Conservation (phyloP, 2,797 vertebrate species). For the Fistularia commersonii region DNA sequence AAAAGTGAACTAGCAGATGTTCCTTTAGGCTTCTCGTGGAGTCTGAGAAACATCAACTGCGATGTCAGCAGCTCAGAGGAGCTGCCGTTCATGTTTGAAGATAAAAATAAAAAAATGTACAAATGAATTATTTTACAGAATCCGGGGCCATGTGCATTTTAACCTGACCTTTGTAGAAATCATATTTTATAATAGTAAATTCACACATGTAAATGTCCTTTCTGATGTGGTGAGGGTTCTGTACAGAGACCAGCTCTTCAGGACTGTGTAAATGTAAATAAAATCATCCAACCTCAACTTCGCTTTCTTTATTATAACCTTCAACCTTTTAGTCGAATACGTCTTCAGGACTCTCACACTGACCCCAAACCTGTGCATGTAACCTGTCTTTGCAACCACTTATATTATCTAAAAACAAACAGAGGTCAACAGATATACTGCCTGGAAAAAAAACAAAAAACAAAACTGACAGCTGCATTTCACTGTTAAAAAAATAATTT, state of each 20-base stretch:
- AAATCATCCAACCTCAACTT: conserved; percentile 48
- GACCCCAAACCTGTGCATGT: too few species aligned
- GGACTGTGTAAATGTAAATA: conserved; percentile 71
- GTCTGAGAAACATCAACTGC: not conserved
- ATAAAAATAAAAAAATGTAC: conserved; percentile 17
- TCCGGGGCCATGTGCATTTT: conserved; percentile 43
- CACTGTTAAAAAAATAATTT: conserved; percentile 70
- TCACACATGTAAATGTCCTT: conserved; percentile 39
- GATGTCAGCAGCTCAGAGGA: conserved; percentile 23
- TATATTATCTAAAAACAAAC: not conserved
- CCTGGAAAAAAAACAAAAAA: not conserved
- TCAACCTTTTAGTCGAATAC: too few species aligned
- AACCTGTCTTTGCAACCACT: not conserved
- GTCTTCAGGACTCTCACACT: too few species aligned
- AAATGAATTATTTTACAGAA: conserved; percentile 37
- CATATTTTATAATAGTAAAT: conserved; percentile 57
- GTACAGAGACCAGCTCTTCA: conserved; percentile 42
- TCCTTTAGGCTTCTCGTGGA: too few species aligned
- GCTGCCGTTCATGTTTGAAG: conserved; percentile 25
- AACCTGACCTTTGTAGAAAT: conserved; percentile 41
- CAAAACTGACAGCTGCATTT: conserved; percentile 11
- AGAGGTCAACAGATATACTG: not conserved
- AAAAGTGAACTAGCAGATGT: not conserved
- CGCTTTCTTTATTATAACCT: conserved; percentile 5
- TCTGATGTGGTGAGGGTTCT: conserved; percentile 49